phyloP scores from a whole-genome alignment of 2,113 vertebrate species.

The Erythrolamprus reginae region DNA sequence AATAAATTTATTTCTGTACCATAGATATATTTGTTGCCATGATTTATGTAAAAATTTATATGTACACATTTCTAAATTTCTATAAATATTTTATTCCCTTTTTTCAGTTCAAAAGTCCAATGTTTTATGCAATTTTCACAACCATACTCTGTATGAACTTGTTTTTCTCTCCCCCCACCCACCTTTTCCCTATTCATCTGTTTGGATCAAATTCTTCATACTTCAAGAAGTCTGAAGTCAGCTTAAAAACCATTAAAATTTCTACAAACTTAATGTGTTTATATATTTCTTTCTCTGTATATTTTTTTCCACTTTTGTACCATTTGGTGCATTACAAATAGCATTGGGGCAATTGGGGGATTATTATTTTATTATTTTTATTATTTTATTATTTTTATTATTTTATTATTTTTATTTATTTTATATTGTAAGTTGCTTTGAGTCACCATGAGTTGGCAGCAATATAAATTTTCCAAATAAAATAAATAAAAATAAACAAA shows the following conservation, averaged over 20 bases:
- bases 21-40: background rate
- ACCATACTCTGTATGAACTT: background rate
- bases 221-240: background rate
- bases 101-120: background rate
- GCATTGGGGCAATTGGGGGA: background rate
- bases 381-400: too few species aligned
- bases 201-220: background rate
- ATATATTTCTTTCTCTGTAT: background rate
- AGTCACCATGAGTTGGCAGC: background rate
- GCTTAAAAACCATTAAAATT: background rate
- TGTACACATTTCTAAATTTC: background rate
- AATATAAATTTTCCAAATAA: background rate
- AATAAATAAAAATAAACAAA: background rate
- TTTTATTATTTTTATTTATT: too few species aligned
- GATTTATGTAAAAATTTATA: background rate
- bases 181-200: background rate
- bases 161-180: background rate
- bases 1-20: background rate
- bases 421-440: background rate
- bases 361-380: too few species aligned
- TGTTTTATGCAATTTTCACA: background rate
- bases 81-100: background rate
- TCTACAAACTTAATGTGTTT: background rate
- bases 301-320: too few species aligned
- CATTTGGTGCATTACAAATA: background rate